These are phyloP conservation scores for Subacronicta megacephala DNA, from an alignment of 2,888 invertebrate genomes.

Conservation along the genomic window DNA sequence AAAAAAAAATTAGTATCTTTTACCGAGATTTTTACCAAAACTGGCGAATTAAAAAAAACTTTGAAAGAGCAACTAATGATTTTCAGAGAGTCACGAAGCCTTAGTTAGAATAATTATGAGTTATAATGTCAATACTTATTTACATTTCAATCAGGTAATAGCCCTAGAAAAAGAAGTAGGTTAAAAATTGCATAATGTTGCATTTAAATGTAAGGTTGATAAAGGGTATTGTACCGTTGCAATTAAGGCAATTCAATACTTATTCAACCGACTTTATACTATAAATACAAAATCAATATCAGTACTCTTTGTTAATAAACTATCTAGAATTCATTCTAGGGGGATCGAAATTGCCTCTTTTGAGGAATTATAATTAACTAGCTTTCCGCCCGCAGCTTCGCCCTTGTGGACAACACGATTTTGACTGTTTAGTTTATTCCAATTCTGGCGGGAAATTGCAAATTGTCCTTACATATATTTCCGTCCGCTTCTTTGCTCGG, in stretches of 20 bases:
- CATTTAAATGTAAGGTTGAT: constrained; percentile 21
- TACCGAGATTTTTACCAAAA: constrained; percentile 28
- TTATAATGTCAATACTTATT: constrained; percentile 33
- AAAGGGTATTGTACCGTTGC: constrained; percentile 23
- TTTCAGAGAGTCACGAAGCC: constrained; percentile 26
- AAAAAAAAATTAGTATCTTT: no score
- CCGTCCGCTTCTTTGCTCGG: no score
- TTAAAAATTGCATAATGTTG: constrained; percentile 26
- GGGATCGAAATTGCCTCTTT: no score
- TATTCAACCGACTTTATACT: neutral
- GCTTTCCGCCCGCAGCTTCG: no score
- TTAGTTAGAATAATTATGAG: constrained; percentile 23
- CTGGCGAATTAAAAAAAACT: constrained; percentile 27
- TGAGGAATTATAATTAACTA: no score
- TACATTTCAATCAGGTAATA: constrained; percentile 40
- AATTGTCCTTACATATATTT: no score
- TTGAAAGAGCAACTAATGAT: constrained; percentile 29
- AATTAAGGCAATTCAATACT: neutral
- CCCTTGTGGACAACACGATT: no score
- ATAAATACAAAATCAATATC: no score
- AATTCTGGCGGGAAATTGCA: no score
- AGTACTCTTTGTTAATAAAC: no score
- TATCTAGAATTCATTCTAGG: no score
- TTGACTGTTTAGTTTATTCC: no score
- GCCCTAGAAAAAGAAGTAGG: constrained; percentile 31